Percentiles rank a stretch among this genome's conserved stretches.
phyloP scores from a whole-genome alignment of 2,113 vertebrate species.

The Lasiurus borealis region DNA sequence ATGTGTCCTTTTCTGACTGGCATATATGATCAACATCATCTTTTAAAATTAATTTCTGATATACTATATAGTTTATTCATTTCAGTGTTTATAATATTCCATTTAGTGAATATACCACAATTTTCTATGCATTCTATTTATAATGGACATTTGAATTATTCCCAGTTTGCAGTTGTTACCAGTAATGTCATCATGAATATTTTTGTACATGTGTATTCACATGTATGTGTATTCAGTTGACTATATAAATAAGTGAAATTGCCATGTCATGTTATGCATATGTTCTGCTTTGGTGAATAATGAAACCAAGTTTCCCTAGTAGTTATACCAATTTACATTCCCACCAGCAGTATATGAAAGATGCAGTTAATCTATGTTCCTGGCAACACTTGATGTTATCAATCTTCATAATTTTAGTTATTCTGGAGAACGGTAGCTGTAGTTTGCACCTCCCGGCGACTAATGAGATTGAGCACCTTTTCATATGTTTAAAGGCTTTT shows the following conservation, averaged over 20 bases:
- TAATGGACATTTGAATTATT: conserved; percentile 15
- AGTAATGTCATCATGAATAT: neutral
- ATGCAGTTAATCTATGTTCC: neutral
- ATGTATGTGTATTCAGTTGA: neutral
- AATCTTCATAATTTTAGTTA: conserved; percentile 1
- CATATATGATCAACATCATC: neutral
- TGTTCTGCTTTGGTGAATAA: neutral
- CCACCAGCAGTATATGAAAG: neutral
- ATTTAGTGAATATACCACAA: neutral
- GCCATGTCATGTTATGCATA: neutral
- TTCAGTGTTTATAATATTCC: neutral
- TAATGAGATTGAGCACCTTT: neutral
- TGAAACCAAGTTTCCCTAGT: neutral
- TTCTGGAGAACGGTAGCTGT: neutral
- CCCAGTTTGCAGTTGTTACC: neutral
- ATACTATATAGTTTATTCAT: neutral
- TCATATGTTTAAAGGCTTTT: neutral
- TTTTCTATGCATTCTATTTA: neutral
- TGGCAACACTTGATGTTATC: neutral
- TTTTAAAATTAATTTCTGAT: neutral
- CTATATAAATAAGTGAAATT: neutral
- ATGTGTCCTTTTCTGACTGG: neutral
- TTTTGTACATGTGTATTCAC: neutral
- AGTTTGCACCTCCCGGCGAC: neutral
- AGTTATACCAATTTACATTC: conserved; percentile 17